Evolutionary conservation across 2,113 vertebrate species (phyloP).

Genomic region (Lycaon pictus): DNA sequence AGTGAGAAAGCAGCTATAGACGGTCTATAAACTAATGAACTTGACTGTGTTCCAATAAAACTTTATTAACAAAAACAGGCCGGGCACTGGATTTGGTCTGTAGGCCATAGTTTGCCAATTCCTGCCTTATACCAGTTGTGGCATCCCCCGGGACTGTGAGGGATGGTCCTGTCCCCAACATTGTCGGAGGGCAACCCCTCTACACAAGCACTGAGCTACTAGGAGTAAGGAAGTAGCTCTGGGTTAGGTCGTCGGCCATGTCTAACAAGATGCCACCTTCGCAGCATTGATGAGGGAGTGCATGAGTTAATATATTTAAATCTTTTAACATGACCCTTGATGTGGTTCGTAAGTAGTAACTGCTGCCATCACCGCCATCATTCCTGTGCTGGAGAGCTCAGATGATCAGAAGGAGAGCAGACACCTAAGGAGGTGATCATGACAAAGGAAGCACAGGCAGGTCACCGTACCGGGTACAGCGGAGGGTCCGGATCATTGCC

Average conservation of each 20-base stretch:
- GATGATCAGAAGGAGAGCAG: not conserved
- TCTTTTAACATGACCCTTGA: not conserved
- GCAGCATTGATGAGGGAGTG: fast-evolving
- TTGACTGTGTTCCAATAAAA: not conserved
- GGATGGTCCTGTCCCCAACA: not conserved
- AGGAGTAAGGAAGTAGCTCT: not conserved
- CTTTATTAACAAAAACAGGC: not conserved
- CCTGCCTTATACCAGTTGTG: not conserved
- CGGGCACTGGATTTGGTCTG: not conserved
- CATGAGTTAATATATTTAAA: not conserved
- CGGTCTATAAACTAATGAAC: not conserved
- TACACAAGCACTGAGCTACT: not conserved
- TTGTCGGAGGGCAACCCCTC: not conserved
- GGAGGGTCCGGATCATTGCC: not conserved
- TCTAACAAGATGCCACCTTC: not conserved
- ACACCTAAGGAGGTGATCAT: not conserved
- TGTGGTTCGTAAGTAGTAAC: not conserved
- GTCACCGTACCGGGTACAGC: not conserved
- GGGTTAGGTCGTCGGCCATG: not conserved
- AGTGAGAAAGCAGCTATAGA: not conserved
- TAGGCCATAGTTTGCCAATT: not conserved
- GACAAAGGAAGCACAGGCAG: not conserved
- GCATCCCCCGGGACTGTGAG: not conserved
- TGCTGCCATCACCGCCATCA: fast-evolving
- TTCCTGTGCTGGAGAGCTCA: not conserved